A percentile compares a stretch with the other conserved stretches of the same genome.
phyloP scores from a whole-genome alignment of 2,113 vertebrate genomes.

The Cyanoramphus novaezelandiae region DNA sequence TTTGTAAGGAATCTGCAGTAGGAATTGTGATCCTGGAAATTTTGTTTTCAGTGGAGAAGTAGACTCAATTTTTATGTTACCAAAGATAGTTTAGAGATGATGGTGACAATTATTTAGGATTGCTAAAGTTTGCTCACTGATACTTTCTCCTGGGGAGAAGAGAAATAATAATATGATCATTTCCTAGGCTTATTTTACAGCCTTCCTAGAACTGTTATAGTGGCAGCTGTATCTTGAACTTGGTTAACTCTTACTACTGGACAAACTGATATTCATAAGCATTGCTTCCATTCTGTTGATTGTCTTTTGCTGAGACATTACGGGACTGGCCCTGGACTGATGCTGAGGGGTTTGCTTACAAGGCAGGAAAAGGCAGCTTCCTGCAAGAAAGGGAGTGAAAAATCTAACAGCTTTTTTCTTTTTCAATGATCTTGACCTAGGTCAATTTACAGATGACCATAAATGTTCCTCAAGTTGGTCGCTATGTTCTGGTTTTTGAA shows the following conservation, averaged over 20 bases:
- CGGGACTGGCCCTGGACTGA: not conserved
- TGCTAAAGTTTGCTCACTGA: not conserved
- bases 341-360: not conserved
- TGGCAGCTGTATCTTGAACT: not conserved
- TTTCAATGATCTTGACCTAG: constrained; percentile 61
- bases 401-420: not conserved
- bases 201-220: not conserved
- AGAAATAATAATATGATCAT: not conserved
- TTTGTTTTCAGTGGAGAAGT: not conserved
- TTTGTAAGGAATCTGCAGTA: not conserved
- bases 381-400: not conserved
- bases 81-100: not conserved
- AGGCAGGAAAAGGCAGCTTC: not conserved
- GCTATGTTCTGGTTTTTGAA: constrained; percentile 84
- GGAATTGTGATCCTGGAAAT: not conserved
- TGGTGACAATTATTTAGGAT: not conserved
- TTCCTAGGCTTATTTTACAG: not conserved
- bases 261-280: not conserved
- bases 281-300: not conserved
- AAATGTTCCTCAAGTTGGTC: constrained; percentile 76
- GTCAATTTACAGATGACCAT: constrained; percentile 80
- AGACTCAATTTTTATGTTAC: not conserved
- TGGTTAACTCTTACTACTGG: not conserved
- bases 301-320: not conserved
- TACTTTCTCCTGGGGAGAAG: not conserved